Percentiles rank a stretch among this genome's conserved stretches.
Evolutionary conservation across 2,113 vertebrate species (phyloP).

Genomic region (Willisornis vidua): DNA sequence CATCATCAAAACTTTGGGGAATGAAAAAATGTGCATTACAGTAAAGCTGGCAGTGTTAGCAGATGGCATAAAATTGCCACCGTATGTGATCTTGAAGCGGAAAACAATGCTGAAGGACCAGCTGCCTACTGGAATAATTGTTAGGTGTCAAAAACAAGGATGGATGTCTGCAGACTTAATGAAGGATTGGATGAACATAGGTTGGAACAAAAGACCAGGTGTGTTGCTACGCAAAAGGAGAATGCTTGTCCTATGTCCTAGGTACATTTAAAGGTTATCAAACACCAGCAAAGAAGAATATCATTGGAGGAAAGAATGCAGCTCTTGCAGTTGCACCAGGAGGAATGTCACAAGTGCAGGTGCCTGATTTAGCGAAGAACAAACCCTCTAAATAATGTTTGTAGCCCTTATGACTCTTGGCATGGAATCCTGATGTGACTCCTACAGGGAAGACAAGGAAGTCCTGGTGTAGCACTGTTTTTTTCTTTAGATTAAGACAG

Average conservation of each 20-base stretch:
- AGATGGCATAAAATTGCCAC: constrained; percentile 70
- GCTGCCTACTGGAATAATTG: constrained; percentile 67
- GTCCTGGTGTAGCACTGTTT: background rate
- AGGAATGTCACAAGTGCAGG: background rate
- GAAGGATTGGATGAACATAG: constrained; percentile 35
- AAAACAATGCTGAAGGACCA: constrained; percentile 70
- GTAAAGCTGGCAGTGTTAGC: constrained; percentile 57
- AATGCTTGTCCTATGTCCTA: background rate
- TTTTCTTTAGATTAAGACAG: background rate
- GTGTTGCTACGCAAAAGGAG: background rate
- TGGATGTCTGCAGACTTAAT: constrained; percentile 58
- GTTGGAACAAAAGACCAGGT: constrained; percentile 42
- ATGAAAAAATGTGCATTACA: constrained; percentile 55
- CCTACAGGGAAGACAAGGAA: background rate
- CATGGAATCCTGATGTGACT: background rate
- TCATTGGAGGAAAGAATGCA: background rate
- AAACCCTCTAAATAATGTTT: background rate
- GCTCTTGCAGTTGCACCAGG: background rate
- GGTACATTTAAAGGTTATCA: background rate
- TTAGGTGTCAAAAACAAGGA: constrained; percentile 65
- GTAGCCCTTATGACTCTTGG: background rate
- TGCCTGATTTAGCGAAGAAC: background rate
- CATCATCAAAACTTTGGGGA: constrained; percentile 61
- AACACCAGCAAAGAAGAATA: background rate
- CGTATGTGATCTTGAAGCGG: constrained; percentile 69